These are phyloP conservation scores for Drosophila nannoptera DNA, from an alignment of 1,140 invertebrate species.

Conservation along the genomic window DNA sequence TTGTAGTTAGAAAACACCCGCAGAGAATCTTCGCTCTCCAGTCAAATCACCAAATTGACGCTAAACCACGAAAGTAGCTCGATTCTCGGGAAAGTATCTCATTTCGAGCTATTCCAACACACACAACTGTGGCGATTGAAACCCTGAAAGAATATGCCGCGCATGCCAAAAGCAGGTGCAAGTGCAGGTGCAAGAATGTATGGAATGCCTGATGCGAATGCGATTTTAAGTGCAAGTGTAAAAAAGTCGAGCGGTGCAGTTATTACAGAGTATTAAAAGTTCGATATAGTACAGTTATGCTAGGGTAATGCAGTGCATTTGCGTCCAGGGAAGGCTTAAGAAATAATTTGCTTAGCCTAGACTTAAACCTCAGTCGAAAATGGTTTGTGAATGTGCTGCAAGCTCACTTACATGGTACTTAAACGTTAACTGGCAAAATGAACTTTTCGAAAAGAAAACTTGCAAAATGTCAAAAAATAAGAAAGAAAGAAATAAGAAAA, in stretches of 20 bases:
- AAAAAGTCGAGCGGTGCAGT: conserved; percentile 35
- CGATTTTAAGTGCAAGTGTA: conserved; percentile 34
- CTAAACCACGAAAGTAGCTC: conserved; percentile 20
- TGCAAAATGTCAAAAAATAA: too few relatives aligned
- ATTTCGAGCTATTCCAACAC: conserved; percentile 34
- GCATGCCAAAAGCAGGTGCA: conserved; percentile 47
- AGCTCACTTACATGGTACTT: too few relatives aligned
- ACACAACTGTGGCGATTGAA: conserved; percentile 49
- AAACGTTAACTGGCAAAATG: too few relatives aligned
- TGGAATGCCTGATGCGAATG: conserved; percentile 10
- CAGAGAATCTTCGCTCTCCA: conserved; percentile 29
- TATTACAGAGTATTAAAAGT: conserved; percentile 32
- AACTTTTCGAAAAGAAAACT: too few relatives aligned
- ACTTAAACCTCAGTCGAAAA: too few relatives aligned
- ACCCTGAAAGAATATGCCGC: conserved; percentile 35
- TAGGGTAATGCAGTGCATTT: conserved; percentile 12
- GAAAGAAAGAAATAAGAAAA: too few relatives aligned
- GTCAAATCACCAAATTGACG: conserved; percentile 44
- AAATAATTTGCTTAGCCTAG: too few relatives aligned
- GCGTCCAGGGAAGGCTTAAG: not conserved
- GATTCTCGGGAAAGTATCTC: not conserved
- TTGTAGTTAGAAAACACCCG: conserved; percentile 1
- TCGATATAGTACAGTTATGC: conserved; percentile 20
- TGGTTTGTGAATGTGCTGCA: too few relatives aligned
- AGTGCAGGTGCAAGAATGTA: conserved; percentile 28